Percentiles rank a stretch among this genome's conserved stretches.
Conservation (phyloP, 1,140 invertebrate genomes). For the Drosophila orosa region DNA sequence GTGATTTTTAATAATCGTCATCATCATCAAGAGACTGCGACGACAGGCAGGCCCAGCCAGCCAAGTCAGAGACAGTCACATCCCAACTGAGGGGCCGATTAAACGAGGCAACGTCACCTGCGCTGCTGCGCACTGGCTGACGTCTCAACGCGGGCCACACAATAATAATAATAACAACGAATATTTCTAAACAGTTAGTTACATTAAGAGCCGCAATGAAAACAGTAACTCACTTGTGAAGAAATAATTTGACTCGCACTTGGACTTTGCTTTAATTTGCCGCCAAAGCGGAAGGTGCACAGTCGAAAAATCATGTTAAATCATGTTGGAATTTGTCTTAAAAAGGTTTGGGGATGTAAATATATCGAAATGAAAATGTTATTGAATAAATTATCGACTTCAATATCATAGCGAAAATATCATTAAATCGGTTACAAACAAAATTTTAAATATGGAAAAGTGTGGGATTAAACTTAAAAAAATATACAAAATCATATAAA, state of each 20-base stretch:
- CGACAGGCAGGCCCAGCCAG: slow-evolving; percentile 6
- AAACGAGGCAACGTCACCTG: slow-evolving; percentile 71
- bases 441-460: no score
- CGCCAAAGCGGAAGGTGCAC: slow-evolving; percentile 30
- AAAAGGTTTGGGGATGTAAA: background rate
- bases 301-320: no score
- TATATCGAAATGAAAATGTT: no score
- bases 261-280: slow-evolving; percentile 82
- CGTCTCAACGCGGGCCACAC: slow-evolving; percentile 2
- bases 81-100: slow-evolving; percentile 49
- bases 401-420: background rate
- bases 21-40: slow-evolving; percentile 51
- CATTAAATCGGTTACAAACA: no score
- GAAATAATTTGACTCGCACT: slow-evolving; percentile 82
- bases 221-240: slow-evolving; percentile 82
- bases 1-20: slow-evolving; percentile 76
- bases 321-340: background rate
- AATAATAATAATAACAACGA: slow-evolving; percentile 69
- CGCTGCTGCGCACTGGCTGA: no score
- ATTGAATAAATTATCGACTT: background rate
- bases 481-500: no score
- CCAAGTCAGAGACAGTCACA: slow-evolving; percentile 16
- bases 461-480: no score
- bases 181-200: slow-evolving; percentile 83
- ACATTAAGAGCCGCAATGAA: slow-evolving; percentile 82